Evolutionary conservation across 2,113 vertebrate genomes (phyloP).

Genomic region (Chamaetylas fuelleborni): DNA sequence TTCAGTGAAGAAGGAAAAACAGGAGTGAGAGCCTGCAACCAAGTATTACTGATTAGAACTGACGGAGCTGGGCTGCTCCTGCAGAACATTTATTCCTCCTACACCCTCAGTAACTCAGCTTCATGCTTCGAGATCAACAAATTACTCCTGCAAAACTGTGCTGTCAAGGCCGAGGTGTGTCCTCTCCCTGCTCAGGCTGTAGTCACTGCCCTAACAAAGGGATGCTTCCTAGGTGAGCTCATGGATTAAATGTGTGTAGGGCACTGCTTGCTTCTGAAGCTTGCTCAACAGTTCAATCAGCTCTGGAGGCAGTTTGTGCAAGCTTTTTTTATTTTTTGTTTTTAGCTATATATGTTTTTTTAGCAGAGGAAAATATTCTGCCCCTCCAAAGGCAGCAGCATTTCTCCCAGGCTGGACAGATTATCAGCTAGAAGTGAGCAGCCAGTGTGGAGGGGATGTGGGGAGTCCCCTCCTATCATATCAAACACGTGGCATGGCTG

Average conservation of each 20-base stretch:
- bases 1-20: neutral
- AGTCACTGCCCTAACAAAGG: neutral
- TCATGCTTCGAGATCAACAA: neutral
- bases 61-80: neutral
- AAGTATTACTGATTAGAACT: neutral
- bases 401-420: neutral
- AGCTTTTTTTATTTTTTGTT: neutral
- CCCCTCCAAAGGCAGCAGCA: neutral
- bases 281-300: neutral
- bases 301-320: neutral
- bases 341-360: neutral
- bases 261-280: neutral
- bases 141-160: neutral
- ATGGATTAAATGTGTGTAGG: neutral
- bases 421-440: neutral
- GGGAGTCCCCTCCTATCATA: neutral
- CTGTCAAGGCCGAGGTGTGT: neutral
- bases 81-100: constrained; percentile 55
- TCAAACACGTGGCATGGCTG: neutral
- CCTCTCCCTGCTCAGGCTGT: neutral
- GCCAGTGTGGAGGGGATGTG: neutral
- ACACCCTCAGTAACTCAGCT: constrained; percentile 20
- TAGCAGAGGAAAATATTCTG: neutral
- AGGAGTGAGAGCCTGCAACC: neutral
- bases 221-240: neutral